These are phyloP conservation scores for Hecatera dysodea DNA, from an alignment of 2,888 invertebrate species.

Conservation along the genomic window DNA sequence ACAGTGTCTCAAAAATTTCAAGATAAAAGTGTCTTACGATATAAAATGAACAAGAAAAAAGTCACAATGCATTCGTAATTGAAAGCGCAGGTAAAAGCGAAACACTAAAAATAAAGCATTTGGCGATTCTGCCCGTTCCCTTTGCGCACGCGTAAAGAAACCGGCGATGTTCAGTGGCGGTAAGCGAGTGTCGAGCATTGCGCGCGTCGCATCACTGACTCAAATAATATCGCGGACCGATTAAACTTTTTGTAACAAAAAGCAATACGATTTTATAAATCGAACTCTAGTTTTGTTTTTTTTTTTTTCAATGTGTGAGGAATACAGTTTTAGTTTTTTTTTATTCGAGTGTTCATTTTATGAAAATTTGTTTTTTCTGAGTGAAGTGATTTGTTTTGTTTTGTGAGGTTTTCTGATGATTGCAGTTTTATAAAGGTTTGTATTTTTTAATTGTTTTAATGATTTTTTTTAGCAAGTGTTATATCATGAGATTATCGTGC, in stretches of 20 bases:
- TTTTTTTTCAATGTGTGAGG: constrained; percentile 52
- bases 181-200: constrained; percentile 62
- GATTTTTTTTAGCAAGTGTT: not conserved
- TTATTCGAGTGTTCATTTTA: constrained; percentile 49
- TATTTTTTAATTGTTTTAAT: not conserved
- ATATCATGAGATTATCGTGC: not conserved
- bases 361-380: constrained; percentile 39
- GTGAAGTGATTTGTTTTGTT: constrained; percentile 59
- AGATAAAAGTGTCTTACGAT: constrained; percentile 16
- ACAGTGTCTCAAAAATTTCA: constrained; percentile 9
- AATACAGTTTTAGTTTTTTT: constrained; percentile 50
- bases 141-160: constrained; percentile 68
- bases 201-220: constrained; percentile 64
- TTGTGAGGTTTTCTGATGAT: constrained; percentile 34
- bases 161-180: constrained; percentile 68
- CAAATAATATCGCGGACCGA: constrained; percentile 53
- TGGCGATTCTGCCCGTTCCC: constrained; percentile 51
- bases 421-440: constrained; percentile 56
- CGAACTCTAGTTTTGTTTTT: constrained; percentile 15
- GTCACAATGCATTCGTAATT: constrained; percentile 63
- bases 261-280: constrained; percentile 39
- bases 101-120: constrained; percentile 71
- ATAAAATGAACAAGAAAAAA: not conserved
- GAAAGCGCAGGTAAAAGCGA: constrained; percentile 69
- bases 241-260: constrained; percentile 63